These are phyloP conservation scores for Empis stercorea DNA, from an alignment of 2,888 invertebrate genomes.

Conservation along the genomic window DNA sequence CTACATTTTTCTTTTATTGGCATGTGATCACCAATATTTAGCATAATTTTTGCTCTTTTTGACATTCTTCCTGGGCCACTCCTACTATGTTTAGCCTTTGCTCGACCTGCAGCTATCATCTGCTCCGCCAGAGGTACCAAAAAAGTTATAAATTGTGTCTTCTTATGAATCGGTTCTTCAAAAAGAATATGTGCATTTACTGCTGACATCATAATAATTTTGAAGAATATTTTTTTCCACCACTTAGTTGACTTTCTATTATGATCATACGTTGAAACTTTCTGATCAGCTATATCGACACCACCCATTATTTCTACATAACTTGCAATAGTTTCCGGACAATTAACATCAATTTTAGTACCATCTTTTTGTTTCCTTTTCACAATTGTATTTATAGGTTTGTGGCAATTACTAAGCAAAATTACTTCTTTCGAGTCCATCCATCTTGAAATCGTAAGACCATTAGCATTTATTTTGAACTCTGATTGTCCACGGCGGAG, in stretches of 20 bases:
- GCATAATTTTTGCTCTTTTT: no score
- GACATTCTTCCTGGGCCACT: no score
- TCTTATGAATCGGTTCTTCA: no score
- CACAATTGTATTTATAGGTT: neutral
- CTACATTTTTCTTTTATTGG: neutral
- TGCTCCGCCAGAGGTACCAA: no score
- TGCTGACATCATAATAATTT: neutral
- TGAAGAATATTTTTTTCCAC: slow-evolving; percentile 4
- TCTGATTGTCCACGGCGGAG: neutral
- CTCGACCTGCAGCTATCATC: no score
- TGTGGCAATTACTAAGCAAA: neutral
- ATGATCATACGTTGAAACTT: neutral
- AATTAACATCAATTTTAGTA: neutral
- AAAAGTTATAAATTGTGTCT: no score
- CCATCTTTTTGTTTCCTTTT: neutral
- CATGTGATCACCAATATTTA: neutral
- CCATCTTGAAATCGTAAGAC: neutral
- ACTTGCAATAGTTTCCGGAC: neutral
- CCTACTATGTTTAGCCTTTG: no score
- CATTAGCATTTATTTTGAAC: neutral
- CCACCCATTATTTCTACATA: neutral
- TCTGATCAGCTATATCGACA: slow-evolving; percentile 1
- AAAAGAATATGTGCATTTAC: no score
- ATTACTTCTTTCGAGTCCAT: neutral
- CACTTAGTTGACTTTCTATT: slow-evolving; percentile 1